These are phyloP conservation scores for Bovichtus diacanthus DNA, from an alignment of 2,797 vertebrate species.

Conservation along the genomic window DNA sequence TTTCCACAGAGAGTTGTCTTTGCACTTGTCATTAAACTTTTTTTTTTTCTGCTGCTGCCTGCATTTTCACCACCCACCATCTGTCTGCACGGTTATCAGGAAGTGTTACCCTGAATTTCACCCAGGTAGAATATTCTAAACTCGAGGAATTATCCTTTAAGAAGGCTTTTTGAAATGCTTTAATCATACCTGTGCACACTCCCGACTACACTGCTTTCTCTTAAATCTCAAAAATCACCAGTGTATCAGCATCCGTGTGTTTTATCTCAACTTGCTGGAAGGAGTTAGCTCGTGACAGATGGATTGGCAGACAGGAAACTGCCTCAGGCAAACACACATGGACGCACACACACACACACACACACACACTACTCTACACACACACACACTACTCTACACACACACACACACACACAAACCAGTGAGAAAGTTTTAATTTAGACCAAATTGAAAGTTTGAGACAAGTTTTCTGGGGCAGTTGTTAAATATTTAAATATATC, in stretches of 20 bases:
- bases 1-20: constrained; percentile 33
- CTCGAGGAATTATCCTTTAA: constrained; percentile 24
- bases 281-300: constrained; percentile 39
- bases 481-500: constrained; percentile 59
- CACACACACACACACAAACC: constrained; percentile 1
- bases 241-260: constrained; percentile 16
- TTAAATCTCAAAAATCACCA: constrained; percentile 29
- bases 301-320: constrained; percentile 35
- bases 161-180: constrained; percentile 28
- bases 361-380: too few relatives aligned
- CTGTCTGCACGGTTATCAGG: constrained; percentile 42
- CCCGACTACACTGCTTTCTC: constrained; percentile 21
- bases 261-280: constrained; percentile 28
- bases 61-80: constrained; percentile 48
- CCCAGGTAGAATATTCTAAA: constrained; percentile 1
- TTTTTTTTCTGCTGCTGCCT: constrained; percentile 36
- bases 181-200: constrained; percentile 13
- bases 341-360: neutral
- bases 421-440: constrained; percentile 28
- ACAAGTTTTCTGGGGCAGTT: constrained; percentile 58
- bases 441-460: constrained; percentile 45
- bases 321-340: constrained; percentile 30
- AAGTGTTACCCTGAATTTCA: constrained; percentile 39
- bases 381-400: too few relatives aligned
- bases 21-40: constrained; percentile 45